phyloP scores from a whole-genome alignment of 2,888 invertebrate species.

The Micoletzkya japonica region DNA sequence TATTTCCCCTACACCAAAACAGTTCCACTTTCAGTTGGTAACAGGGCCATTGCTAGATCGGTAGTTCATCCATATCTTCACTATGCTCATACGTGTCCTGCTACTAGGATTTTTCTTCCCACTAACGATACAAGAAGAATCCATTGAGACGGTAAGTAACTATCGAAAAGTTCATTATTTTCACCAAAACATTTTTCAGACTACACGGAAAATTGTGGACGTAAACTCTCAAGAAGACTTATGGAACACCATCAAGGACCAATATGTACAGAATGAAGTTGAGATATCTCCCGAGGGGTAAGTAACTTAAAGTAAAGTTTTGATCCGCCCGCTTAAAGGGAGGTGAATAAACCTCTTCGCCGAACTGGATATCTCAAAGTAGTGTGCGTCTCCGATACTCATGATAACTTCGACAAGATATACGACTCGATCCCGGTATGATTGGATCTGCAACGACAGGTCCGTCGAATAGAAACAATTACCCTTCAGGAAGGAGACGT shows the following conservation, averaged over 20 bases:
- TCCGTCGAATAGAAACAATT: slow-evolving; percentile 19
- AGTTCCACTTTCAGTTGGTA: too few species aligned
- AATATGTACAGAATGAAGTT: slow-evolving; percentile 1
- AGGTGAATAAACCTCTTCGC: slow-evolving; percentile 3
- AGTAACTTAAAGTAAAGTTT: neutral
- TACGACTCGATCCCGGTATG: slow-evolving; percentile 72
- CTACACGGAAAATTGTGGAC: slow-evolving; percentile 15
- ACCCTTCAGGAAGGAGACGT: slow-evolving; percentile 78
- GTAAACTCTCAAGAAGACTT: slow-evolving; percentile 19
- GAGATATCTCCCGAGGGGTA: neutral
- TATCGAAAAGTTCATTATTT: too few species aligned
- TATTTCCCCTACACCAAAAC: too few species aligned
- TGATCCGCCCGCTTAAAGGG: neutral
- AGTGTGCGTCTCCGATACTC: slow-evolving; percentile 85
- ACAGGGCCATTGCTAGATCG: too few species aligned
- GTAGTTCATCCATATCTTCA: too few species aligned
- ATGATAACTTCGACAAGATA: slow-evolving; percentile 66
- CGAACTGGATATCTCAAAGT: slow-evolving; percentile 60
- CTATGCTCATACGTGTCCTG: too few species aligned
- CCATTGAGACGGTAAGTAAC: too few species aligned
- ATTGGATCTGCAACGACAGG: neutral
- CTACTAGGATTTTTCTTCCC: too few species aligned
- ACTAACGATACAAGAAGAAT: too few species aligned
- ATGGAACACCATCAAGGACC: slow-evolving; percentile 8
- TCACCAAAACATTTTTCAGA: too few species aligned